Base-by-base conservation (phyloP, 2,888 invertebrate species). In the Watsonalla cultraria region DNA sequence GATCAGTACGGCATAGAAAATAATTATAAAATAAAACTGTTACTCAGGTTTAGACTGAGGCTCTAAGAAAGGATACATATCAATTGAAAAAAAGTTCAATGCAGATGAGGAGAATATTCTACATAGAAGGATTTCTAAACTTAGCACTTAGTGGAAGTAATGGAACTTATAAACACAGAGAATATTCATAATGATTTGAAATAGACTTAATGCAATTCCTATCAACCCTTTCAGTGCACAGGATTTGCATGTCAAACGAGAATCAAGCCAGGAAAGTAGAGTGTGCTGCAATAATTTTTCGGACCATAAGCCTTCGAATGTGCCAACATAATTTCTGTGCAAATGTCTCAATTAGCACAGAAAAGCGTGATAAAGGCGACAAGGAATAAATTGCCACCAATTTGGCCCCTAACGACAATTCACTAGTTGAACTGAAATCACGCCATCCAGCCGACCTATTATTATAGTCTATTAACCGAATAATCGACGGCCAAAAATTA, bases 291-390 rank as follows among this genome's bases (percentile, higher is more conserved):
- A 61, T 64, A 66, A 66, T 70, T 70, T 61, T 53, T 52, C 57
- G 58, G 55, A 60, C 59, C 52, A 54, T 59, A 58, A 58, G 61
- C 64, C 67, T 71, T 65, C 64, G 69, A 60, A 55, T 70, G 54
- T 64, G 61, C 70, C 72, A 68, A 57, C 65, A 75, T 72, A 75
- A 84, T 83, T 82, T 78, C 76, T 75, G 74, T 78, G 81, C 79
- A 84, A 86, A 85, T 84, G 83, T 81, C 83, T 84, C 82, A 84
- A 85, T 85, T 84, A 84, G 79, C 82, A 79, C 72, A 70, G 74
- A 74, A 82, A 80, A 78, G 74, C 73, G 73, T 76, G 78, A 83
- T 83, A 79, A 82, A 79, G 72, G 78, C 77, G 80, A 79, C 82
- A 70, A 62, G 59, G 74, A 81, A 82, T 83, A 81, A 81, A 85